These are phyloP conservation scores for Cryptophagus acutangulus DNA, from an alignment of 2,888 invertebrate genomes.

Conservation along the genomic window DNA sequence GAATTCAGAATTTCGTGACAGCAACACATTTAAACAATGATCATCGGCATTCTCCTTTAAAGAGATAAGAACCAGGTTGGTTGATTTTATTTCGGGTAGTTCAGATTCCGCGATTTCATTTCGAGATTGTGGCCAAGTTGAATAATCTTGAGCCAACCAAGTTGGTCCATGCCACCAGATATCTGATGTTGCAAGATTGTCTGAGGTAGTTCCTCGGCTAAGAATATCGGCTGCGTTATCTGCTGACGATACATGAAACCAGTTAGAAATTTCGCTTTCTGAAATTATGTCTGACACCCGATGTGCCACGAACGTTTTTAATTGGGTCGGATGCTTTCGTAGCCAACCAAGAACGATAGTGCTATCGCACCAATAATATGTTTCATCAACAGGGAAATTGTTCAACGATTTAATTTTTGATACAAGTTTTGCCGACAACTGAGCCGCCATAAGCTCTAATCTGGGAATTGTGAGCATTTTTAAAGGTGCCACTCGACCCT, in stretches of 20 bases:
- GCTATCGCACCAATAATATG: slow-evolving; percentile 27
- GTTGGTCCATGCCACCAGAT: slow-evolving; percentile 19
- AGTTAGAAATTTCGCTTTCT: slow-evolving; percentile 10
- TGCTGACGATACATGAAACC: slow-evolving; percentile 17
- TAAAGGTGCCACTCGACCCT: slow-evolving; percentile 32
- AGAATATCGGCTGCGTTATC: slow-evolving; percentile 14
- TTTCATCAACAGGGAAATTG: slow-evolving; percentile 3
- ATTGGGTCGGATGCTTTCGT: slow-evolving; percentile 12
- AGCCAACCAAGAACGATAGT: slow-evolving; percentile 18
- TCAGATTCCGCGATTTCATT: no score
- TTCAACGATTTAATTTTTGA: slow-evolving; percentile 8
- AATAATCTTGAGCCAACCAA: no score
- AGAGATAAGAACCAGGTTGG: no score
- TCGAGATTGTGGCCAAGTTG: no score
- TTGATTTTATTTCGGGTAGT: no score
- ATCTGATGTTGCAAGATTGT: slow-evolving; percentile 9
- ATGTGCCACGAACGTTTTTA: slow-evolving; percentile 28
- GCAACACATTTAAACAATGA: no score
- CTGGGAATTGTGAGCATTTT: slow-evolving; percentile 26
- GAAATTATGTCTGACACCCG: slow-evolving; percentile 23
- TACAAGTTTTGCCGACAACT: slow-evolving; percentile 21
- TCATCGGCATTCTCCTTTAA: no score
- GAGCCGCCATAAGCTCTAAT: slow-evolving; percentile 29
- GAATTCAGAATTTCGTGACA: no score
- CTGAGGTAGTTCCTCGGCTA: slow-evolving; percentile 20